Conservation (phyloP, 2,797 vertebrate genomes). For the Anomalospiza imberbis region DNA sequence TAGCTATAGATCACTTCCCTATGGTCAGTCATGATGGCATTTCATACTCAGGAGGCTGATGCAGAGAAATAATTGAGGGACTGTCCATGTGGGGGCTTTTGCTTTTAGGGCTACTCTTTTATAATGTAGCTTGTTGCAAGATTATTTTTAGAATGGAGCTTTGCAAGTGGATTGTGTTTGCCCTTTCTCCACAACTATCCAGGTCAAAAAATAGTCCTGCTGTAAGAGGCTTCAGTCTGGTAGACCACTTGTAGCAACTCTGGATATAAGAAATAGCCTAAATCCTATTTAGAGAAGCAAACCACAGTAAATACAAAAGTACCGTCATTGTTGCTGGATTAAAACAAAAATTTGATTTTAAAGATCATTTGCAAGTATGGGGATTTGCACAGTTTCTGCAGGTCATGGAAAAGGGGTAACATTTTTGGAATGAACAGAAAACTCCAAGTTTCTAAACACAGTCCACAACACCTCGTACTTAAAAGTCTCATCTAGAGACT, state of each 20-base stretch:
- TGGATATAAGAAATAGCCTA: background rate
- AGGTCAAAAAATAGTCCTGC: background rate
- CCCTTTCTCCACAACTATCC: background rate
- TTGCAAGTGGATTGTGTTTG: background rate
- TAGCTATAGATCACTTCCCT: constrained; percentile 65
- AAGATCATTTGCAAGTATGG: background rate
- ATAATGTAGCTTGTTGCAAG: background rate
- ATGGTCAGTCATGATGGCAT: constrained; percentile 40
- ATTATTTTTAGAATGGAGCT: background rate
- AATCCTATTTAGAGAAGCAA: background rate
- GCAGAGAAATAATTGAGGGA: constrained; percentile 9
- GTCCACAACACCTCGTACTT: background rate
- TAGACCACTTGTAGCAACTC: background rate
- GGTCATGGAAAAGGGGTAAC: background rate
- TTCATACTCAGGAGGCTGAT: constrained; percentile 37
- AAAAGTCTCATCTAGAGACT: background rate
- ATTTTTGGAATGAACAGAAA: background rate
- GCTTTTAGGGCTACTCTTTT: background rate
- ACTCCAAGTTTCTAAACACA: background rate
- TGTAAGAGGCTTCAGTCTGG: background rate
- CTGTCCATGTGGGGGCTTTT: background rate
- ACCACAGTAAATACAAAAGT: background rate
- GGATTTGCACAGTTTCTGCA: background rate
- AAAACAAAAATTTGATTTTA: background rate
- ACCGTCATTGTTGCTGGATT: background rate